phyloP scores from a whole-genome alignment of 2,797 vertebrate genomes.

The Darevskia nairensis region DNA sequence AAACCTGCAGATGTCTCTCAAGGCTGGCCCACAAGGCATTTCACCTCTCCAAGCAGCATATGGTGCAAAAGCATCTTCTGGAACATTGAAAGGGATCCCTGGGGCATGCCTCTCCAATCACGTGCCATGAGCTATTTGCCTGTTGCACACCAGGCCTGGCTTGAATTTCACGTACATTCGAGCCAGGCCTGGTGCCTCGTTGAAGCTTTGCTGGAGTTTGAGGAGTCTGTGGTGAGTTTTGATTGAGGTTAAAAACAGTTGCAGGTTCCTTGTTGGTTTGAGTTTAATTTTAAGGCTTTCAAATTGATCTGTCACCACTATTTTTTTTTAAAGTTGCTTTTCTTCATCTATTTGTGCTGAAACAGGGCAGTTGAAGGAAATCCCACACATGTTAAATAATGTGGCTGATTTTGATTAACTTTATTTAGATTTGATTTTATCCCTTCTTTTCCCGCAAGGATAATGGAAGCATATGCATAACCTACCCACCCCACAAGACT shows the following conservation, averaged over 20 bases:
- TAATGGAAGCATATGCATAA: background rate
- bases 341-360: background rate
- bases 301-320: background rate
- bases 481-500: background rate
- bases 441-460: background rate
- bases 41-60: background rate
- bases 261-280: background rate
- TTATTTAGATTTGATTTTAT: background rate
- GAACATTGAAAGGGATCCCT: background rate
- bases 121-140: background rate
- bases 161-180: background rate
- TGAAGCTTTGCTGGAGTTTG: background rate
- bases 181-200: background rate
- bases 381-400: background rate
- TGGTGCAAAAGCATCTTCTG: background rate
- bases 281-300: background rate
- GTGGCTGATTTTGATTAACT: background rate
- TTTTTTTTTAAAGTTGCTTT: background rate
- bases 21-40: background rate
- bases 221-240: background rate
- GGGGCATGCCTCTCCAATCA: background rate
- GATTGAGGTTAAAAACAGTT: background rate
- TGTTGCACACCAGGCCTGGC: no score
- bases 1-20: background rate
- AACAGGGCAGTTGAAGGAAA: background rate